Evolutionary conservation across 2,888 invertebrate genomes (phyloP), one percentile per base, ranked within the genome.

Genomic region (Plebejus melissa): DNA sequence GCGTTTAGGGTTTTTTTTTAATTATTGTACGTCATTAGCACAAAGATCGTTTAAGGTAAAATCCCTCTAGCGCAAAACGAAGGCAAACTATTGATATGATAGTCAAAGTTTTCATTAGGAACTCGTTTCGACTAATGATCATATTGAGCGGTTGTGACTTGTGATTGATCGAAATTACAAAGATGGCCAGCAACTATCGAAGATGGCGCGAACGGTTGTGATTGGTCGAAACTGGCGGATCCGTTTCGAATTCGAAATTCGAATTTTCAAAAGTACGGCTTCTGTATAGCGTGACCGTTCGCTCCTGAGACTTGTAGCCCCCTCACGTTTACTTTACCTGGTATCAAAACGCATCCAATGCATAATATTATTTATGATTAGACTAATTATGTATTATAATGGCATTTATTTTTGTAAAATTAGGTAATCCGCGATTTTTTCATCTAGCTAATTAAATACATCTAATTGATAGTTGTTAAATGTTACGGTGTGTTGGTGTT

Each of bases 221-320:
- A 72, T 72, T 72, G 72, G 72, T 72, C 46, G 72, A 32, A 72
- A 72, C 50, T 13, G 72, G 70, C 70, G n/a, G 4, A 9, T 22
- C 69, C 69, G n/a, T 41, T 36, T 5, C 38, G 69, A 69, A 71
- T 72, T 72, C 72, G 72, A 72, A 72, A 54, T 72, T 72, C 28
- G 72, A 72, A 72, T 32, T 72, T 72, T 72, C 72, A 72, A 71
- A 71, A 50, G 38, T 22, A 50, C 46, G 72, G 54, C 72, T 54
- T 72, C 72, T 72, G 72, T 72, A 54, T 72, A 72, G 72, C 72
- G 72, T 72, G 72, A 72, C 72, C 72, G 72, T 72, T 72, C 28
- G 46, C 72, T 72, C 72, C 54, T 54, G 54, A 54, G 50, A 72
- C 50, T 72, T 32, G 38, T 70, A 9, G 70, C 70, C 70, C 70